phyloP scores from a whole-genome alignment of 1,140 invertebrate genomes.

The Drosophila arizonae region DNA sequence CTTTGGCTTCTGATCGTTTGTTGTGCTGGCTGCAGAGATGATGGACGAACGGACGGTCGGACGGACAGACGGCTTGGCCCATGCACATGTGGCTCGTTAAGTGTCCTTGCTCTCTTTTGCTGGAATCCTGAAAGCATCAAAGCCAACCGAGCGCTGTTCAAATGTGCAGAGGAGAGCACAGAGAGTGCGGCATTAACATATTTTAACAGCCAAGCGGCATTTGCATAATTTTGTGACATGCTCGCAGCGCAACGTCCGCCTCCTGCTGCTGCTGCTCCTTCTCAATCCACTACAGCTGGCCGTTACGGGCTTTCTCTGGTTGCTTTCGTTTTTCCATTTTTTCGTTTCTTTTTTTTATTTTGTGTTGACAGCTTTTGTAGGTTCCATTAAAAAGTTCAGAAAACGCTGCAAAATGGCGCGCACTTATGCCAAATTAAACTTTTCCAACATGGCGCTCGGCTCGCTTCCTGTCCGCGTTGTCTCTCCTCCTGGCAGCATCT shows the following conservation, averaged over 20 bases:
- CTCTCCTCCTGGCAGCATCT: background rate
- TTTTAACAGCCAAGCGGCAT: constrained; percentile 72
- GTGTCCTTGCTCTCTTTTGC: constrained; percentile 4
- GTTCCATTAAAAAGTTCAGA: constrained; percentile 59
- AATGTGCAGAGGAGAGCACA: constrained; percentile 14
- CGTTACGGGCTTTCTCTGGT: constrained; percentile 29
- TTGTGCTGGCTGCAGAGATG: too few species aligned
- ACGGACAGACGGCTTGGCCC: background rate
- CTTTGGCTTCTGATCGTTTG: background rate
- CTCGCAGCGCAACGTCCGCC: background rate
- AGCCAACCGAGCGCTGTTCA: constrained; percentile 10
- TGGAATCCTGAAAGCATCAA: constrained; percentile 16
- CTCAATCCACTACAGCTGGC: background rate
- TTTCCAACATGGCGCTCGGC: constrained; percentile 65
- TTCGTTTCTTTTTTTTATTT: constrained; percentile 9
- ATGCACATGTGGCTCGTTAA: background rate
- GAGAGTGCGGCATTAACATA: constrained; percentile 61
- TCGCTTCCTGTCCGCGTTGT: constrained; percentile 9
- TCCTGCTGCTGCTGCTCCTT: background rate
- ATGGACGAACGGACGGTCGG: too few species aligned
- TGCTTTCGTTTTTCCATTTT: background rate
- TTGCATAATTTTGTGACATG: constrained; percentile 64
- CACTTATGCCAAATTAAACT: constrained; percentile 80
- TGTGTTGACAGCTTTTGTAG: constrained; percentile 45
- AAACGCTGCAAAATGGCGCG: constrained; percentile 64